Percentiles rank a stretch among this genome's conserved stretches.
Conservation (phyloP, 2,888 invertebrate genomes). For the Temnothorax unifasciatus region DNA sequence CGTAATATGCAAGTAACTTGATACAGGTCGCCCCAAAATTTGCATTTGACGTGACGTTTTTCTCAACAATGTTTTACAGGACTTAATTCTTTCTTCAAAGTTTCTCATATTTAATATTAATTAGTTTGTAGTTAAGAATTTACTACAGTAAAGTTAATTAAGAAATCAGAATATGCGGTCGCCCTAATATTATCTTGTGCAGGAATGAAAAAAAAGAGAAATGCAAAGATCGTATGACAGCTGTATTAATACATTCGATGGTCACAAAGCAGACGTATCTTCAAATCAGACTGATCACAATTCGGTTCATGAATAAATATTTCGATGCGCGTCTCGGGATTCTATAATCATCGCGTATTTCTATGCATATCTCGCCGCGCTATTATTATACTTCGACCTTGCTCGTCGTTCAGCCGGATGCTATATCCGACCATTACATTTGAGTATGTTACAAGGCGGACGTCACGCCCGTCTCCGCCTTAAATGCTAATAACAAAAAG, state of each 20-base stretch:
- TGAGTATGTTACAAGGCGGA: slow-evolving; percentile 35
- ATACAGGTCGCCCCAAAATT: slow-evolving; percentile 8
- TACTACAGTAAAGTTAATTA: background rate
- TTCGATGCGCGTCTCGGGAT: slow-evolving; percentile 26
- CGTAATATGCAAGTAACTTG: background rate
- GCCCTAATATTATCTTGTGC: background rate
- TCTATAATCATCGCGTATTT: slow-evolving; percentile 40
- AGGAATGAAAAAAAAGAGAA: background rate
- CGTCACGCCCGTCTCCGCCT: slow-evolving; percentile 50
- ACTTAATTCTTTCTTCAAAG: background rate
- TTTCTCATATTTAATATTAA: background rate
- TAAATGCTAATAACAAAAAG: slow-evolving; percentile 80
- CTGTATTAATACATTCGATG: slow-evolving; percentile 1
- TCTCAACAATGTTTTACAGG: background rate
- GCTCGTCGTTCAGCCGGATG: slow-evolving; percentile 28
- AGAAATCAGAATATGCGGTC: background rate
- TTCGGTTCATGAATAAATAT: slow-evolving; percentile 49
- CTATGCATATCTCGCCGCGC: slow-evolving; percentile 35
- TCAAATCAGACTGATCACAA: slow-evolving; percentile 20
- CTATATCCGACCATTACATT: slow-evolving; percentile 19
- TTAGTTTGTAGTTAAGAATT: slow-evolving; percentile 19
- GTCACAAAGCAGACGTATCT: background rate
- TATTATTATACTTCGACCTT: slow-evolving; percentile 36
- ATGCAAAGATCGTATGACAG: background rate
- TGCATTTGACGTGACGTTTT: background rate